Conservation (phyloP, 1,140 invertebrate species). For the Bathynomus jamesi region DNA sequence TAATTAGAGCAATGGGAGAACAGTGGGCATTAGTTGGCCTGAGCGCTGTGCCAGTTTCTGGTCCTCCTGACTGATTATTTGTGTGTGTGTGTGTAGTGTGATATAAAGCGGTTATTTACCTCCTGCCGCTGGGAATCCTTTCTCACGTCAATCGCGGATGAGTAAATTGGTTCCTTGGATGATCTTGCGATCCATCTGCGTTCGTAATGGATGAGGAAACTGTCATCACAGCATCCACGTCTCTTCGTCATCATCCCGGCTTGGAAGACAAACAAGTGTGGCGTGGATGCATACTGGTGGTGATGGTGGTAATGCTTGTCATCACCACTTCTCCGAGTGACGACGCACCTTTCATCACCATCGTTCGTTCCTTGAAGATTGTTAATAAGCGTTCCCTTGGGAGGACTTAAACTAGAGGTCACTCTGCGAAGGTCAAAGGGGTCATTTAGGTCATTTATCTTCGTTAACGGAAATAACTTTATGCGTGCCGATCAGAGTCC, state of each 20-base stretch:
- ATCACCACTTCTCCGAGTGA: constrained; percentile 14
- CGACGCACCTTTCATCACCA: constrained; percentile 12
- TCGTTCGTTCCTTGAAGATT: no score
- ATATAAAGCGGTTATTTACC: no score
- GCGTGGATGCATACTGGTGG: constrained; percentile 36
- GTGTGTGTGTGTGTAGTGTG: no score
- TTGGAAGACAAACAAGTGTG: constrained; percentile 39
- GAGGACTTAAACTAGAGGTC: background rate
- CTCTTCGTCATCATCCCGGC: constrained; percentile 33
- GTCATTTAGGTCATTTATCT: no score
- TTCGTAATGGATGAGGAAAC: background rate
- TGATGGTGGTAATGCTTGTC: constrained; percentile 11
- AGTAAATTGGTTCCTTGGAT: constrained; percentile 37
- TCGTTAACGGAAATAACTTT: no score
- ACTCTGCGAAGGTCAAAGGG: no score
- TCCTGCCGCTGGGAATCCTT: constrained; percentile 37
- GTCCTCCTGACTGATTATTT: no score
- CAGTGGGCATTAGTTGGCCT: no score
- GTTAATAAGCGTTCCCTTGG: background rate
- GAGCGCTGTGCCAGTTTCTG: no score
- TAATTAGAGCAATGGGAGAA: no score
- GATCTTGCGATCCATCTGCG: background rate
- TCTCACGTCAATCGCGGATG: constrained; percentile 40
- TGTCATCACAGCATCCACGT: background rate
- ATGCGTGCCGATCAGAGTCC: background rate